Conservation (phyloP, 2,797 vertebrate species). For the Gila robusta region DNA sequence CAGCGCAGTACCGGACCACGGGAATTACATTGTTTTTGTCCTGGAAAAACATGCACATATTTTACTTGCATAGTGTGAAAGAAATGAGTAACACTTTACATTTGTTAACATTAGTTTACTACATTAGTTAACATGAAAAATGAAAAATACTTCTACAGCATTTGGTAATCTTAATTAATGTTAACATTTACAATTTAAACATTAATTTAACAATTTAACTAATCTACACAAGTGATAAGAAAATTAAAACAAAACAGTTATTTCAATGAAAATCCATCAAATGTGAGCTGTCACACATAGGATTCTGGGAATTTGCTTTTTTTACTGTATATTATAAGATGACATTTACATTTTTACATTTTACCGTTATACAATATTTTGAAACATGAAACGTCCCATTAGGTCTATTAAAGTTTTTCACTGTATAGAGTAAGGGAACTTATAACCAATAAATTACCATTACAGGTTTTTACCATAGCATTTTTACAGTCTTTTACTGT, state of each 20-base stretch:
- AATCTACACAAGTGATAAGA: too few relatives aligned
- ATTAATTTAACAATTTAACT: too few relatives aligned
- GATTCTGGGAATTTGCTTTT: too few relatives aligned
- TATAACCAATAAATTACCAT: neutral
- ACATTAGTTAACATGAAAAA: neutral
- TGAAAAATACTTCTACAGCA: neutral
- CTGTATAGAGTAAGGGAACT: neutral
- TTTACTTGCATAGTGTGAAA: neutral
- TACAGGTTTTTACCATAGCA: neutral
- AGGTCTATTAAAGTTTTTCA: neutral
- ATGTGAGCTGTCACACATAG: too few relatives aligned
- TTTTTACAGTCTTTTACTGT: neutral
- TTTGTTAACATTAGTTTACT: neutral
- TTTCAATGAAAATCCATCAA: too few relatives aligned
- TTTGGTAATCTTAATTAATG: neutral
- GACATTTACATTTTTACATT: neutral
- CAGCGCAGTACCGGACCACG: conserved; percentile 79
- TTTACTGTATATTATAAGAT: neutral
- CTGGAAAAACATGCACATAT: conserved; percentile 63
- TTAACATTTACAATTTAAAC: neutral
- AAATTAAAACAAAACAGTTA: too few relatives aligned
- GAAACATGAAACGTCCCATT: neutral
- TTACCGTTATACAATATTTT: neutral
- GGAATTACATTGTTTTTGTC: conserved; percentile 68
- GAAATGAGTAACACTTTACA: neutral